Base-by-base conservation (phyloP, 92 coral and sea anemone species). In the Epizoanthus rinbou region DNA sequence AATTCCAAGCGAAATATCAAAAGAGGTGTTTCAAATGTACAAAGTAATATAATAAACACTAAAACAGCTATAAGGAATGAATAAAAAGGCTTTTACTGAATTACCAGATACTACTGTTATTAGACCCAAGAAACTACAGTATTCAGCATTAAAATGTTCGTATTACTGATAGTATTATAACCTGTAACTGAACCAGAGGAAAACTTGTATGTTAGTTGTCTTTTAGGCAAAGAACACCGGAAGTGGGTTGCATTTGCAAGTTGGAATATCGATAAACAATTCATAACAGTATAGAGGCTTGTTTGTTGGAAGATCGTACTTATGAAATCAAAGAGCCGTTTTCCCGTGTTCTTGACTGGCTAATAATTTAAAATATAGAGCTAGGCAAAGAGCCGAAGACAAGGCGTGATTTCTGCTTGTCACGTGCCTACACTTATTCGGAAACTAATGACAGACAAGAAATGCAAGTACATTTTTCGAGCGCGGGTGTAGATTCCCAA, bases 331-430 rank as follows among this genome's bases (percentile, higher is more conserved):
- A 6, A 41, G 71, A 78, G 39, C 52, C 21, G 57, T 41, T 78
- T 62, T 39, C 69, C 39, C 41, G 82, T 23, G 43, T 69, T 78
- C 39, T 78, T 62, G 82, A 62, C 82, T 10, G 15, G 1, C 82
- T 63, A 23, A 28, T 63, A 23, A 28, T 28, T 28, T 28, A 28
- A 28, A 28, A 39, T 43, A 11, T 21, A 6, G 23, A 78, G 47
- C 66, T 39, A 59, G 54, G 14, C 54, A 50, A 50, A 50, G 16
- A 50, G 13, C 54, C 13, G 54, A 50, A 13, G 14, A 50, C 14
- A 78, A 63, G 69, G 58, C 67, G 81, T 75, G 67, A 70, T 35
- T 65, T 65, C 43, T 65, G 25, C 35, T 65, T 65, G 35, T 35
- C 45, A 65, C 35, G 4, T 23, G 71, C 71, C 43, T 25, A 35